Evolutionary conservation across 2,888 invertebrate genomes (phyloP).

Genomic region (Pandemis cinnamomeana): DNA sequence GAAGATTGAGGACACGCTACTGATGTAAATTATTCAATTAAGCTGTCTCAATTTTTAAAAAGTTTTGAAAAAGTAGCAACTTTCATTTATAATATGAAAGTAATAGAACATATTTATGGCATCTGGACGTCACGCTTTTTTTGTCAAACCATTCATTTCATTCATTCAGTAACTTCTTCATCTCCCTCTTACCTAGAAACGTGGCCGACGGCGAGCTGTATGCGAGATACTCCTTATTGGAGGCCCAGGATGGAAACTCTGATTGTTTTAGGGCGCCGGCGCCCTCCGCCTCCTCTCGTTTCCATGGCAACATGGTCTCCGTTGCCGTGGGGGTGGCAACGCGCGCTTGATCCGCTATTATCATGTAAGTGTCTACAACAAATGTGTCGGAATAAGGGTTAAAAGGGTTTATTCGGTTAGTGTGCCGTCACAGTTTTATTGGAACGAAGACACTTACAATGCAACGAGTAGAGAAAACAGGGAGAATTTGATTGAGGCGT

Average conservation of each 20-base stretch:
- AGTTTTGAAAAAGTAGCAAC: background rate
- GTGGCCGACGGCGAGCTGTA: slow-evolving; percentile 96
- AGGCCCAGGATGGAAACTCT: slow-evolving; percentile 98
- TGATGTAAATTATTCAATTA: background rate
- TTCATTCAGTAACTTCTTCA: slow-evolving; percentile 21
- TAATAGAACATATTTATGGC: too few relatives aligned
- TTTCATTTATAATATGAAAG: background rate
- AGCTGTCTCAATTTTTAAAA: too few relatives aligned
- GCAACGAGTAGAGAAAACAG: background rate
- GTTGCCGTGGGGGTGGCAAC: slow-evolving; percentile 95
- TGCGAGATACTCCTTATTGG: slow-evolving; percentile 96
- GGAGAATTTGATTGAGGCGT: too few relatives aligned
- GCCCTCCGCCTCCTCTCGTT: slow-evolving; percentile 91
- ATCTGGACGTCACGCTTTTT: background rate
- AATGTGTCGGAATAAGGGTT: slow-evolving; percentile 27
- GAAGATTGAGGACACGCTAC: background rate
- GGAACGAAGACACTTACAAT: background rate
- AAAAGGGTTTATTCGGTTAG: background rate
- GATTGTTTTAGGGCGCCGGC: slow-evolving; percentile 89
- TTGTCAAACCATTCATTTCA: slow-evolving; percentile 19
- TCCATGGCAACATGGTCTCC: slow-evolving; percentile 97
- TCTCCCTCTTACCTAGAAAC: slow-evolving; percentile 89
- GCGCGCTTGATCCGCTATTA: slow-evolving; percentile 87
- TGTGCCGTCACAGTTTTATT: background rate
- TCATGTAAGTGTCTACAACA: slow-evolving; percentile 72